Percentiles rank a stretch among this genome's conserved stretches.
Evolutionary conservation across 2,797 vertebrate species (phyloP).

Genomic region (Lepidocolaptes lacrymiger): DNA sequence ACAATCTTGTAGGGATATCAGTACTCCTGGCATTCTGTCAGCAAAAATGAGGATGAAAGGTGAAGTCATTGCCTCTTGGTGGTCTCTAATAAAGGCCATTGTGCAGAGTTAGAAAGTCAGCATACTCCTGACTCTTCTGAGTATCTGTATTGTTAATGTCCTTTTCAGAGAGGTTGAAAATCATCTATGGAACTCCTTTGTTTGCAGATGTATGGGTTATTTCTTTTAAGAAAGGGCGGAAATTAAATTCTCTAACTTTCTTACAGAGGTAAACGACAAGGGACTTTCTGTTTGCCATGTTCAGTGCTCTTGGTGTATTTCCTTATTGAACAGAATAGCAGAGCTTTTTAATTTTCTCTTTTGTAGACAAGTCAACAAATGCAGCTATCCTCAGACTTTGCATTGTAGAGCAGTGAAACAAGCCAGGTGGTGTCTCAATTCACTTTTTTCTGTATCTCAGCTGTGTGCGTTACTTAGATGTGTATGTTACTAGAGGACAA

Average conservation of each 20-base stretch:
- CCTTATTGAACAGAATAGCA: neutral
- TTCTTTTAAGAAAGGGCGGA: conserved; percentile 47
- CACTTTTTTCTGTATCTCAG: neutral
- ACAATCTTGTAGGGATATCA: neutral
- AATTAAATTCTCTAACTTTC: conserved; percentile 24
- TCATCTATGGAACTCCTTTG: neutral
- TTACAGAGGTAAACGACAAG: conserved; percentile 48
- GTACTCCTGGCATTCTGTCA: neutral
- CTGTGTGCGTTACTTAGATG: neutral
- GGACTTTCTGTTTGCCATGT: conserved; percentile 39
- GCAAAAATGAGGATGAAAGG: neutral
- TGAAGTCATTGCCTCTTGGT: neutral
- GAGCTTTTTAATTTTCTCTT: conserved; percentile 38
- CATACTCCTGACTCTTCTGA: neutral
- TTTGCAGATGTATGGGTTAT: conserved; percentile 2
- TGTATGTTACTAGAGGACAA: neutral
- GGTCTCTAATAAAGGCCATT: neutral
- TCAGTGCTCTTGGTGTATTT: neutral
- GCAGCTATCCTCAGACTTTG: neutral
- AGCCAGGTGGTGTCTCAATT: neutral
- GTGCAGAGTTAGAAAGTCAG: neutral
- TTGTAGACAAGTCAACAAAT: conserved; percentile 12
- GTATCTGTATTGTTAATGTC: neutral
- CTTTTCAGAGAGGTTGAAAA: neutral
- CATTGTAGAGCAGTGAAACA: neutral